A percentile compares a stretch with the other conserved stretches of the same genome.
phyloP scores from a whole-genome alignment of 2,888 invertebrate species.

The Salpingus planirostris region DNA sequence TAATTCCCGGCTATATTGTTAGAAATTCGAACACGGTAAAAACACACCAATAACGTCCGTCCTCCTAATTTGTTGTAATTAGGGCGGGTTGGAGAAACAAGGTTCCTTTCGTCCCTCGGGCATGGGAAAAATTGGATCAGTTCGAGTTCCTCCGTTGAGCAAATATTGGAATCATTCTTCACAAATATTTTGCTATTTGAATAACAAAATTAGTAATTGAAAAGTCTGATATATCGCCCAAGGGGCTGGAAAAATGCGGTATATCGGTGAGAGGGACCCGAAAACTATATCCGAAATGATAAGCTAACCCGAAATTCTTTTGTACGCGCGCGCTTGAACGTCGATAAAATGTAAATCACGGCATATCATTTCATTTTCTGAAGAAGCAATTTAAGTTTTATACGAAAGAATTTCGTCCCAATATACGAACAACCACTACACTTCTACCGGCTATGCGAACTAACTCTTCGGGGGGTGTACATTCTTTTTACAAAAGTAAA shows the following conservation, averaged over 20 bases:
- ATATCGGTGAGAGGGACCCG: conserved; percentile 7
- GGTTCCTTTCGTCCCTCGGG: too few species aligned
- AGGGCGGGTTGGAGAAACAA: too few species aligned
- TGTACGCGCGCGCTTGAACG: conserved; percentile 10
- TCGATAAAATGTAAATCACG: conserved; percentile 21
- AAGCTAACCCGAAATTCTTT: conserved; percentile 17
- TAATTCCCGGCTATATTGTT: neutral
- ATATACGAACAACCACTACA: too few species aligned
- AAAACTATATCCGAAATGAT: conserved; percentile 15
- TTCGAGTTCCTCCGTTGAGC: too few species aligned
- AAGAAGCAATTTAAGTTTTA: conserved; percentile 22
- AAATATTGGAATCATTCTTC: conserved; percentile 9
- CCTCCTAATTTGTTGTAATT: neutral
- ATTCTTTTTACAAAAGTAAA: too few species aligned
- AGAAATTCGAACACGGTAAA: neutral
- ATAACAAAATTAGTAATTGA: conserved; percentile 14
- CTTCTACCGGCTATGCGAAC: too few species aligned
- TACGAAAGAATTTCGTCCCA: conserved; percentile 16
- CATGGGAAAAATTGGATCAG: too few species aligned
- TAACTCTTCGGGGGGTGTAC: too few species aligned
- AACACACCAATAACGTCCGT: neutral
- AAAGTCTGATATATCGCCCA: conserved; percentile 14
- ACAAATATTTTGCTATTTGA: conserved; percentile 10
- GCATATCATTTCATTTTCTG: conserved; percentile 19
- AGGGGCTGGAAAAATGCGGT: conserved; percentile 8